A percentile compares a stretch with the other conserved stretches of the same genome.
Evolutionary conservation across 2,113 vertebrate species (phyloP).

Genomic region (Myotis davidii): DNA sequence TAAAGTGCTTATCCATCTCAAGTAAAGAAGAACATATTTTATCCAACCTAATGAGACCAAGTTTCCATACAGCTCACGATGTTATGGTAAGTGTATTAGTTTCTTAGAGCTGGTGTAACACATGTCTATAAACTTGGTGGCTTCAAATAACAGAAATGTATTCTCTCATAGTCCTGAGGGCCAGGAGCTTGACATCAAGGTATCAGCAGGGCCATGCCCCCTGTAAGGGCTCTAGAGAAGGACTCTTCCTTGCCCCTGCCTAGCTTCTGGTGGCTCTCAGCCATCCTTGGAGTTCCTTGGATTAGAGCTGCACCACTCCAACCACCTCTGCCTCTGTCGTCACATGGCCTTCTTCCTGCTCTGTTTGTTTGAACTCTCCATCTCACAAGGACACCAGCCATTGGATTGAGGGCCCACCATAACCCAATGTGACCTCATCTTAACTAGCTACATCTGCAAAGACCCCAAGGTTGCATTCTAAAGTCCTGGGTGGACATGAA

Average conservation of each 20-base stretch:
- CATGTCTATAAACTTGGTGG: constrained; percentile 1
- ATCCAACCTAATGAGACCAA: constrained; percentile 18
- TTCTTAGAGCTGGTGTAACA: not conserved
- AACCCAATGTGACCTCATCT: not conserved
- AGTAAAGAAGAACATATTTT: constrained; percentile 29
- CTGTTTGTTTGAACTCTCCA: not conserved
- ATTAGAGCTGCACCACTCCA: not conserved
- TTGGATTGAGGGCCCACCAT: not conserved
- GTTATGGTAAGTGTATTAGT: not conserved
- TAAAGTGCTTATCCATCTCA: not conserved
- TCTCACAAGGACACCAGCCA: not conserved
- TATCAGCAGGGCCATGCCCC: not conserved
- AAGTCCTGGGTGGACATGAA: not conserved
- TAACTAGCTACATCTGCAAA: constrained; percentile 38
- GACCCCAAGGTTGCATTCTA: not conserved
- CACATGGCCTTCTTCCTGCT: not conserved
- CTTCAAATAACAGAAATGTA: constrained; percentile 29
- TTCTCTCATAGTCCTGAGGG: not conserved
- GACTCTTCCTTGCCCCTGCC: not conserved
- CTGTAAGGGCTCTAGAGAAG: constrained; percentile 9
- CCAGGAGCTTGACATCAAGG: not conserved
- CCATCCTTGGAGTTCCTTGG: not conserved
- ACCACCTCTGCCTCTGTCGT: not conserved
- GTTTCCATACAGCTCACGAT: not conserved
- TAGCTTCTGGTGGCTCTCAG: not conserved